Evolutionary conservation across 2,888 invertebrate genomes (phyloP), one percentile per base, ranked within the genome.

Genomic region (Rhagium mordax): DNA sequence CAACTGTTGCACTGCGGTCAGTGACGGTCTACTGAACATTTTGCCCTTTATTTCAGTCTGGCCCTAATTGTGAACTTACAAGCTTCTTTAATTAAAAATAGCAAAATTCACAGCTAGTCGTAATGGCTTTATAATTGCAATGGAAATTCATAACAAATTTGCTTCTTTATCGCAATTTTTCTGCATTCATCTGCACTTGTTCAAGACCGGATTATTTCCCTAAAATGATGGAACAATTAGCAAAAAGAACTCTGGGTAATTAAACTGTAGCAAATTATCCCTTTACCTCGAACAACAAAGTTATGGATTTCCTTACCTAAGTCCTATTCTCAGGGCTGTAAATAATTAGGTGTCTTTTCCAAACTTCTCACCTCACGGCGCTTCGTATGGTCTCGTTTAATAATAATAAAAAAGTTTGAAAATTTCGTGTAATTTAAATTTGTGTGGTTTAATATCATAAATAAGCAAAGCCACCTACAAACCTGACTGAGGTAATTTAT

Each of bases 1-100:
- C 83, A 84, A 84, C 83, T 84, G 84, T 84, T 84, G 84, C 83
- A 81, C 79, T 82, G 83, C 81, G 83, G 83, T 84, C 83, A 83
- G 78, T 76, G 76, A 80, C 81, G 81, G 80, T 81, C 76, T 65
- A 72, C 70, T 75, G 67, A n/a, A n/a, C 70, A 69, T 67, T 72
- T 49, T 72, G 61, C 60, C 67, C 66, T 70, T 70, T 70, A 71
- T 75, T 53, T 62, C 71, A 33, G 59, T 53, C 60, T 51, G 60
- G 33, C 69, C 51, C 66, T 71, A 73, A 75, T 73, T 75, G 49
- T 57, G 69, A 73, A 69, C 71, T 71, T 73, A 66, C 71, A 51
- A 66, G 71, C 59, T 75, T 66, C 73, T 71, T 71, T 66, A 71
- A 73, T 75, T 75, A 67, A 73, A 75, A 75, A 72, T 20, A 60